A percentile compares a stretch with the other conserved stretches of the same genome.
Conservation (phyloP, 2,888 invertebrate genomes). For the Drosophila siamana region DNA sequence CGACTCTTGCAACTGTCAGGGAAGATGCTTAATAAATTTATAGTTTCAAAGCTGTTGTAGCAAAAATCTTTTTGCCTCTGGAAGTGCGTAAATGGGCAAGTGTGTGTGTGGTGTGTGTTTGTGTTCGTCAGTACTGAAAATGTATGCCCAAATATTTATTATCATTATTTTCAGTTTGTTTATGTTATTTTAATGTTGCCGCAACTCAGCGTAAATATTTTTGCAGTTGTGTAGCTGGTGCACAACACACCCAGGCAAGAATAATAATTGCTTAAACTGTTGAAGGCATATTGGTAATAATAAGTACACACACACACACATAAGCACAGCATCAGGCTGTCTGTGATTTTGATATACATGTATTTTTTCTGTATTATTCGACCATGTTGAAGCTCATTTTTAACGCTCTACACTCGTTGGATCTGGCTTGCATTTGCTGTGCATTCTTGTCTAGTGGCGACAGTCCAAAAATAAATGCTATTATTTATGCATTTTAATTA, state of each 20-base stretch:
- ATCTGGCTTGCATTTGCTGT: conserved; percentile 38
- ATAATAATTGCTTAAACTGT: conserved; percentile 55
- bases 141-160: conserved; percentile 64
- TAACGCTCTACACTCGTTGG: neutral
- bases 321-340: neutral
- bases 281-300: conserved; percentile 9
- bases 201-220: conserved; percentile 66
- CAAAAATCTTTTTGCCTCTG: conserved; percentile 6
- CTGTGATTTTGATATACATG: conserved; percentile 26
- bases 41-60: conserved; percentile 5
- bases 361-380: conserved; percentile 9
- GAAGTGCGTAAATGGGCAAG: too few relatives aligned
- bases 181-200: conserved; percentile 70
- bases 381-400: conserved; percentile 7
- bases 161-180: conserved; percentile 71
- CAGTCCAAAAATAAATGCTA: conserved; percentile 58
- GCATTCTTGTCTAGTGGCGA: conserved; percentile 54
- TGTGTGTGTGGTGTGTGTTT: neutral
- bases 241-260: conserved; percentile 21
- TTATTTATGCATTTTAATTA: conserved; percentile 80
- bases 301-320: too few relatives aligned
- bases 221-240: conserved; percentile 57
- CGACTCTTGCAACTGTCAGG: conserved; percentile 30
- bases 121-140: conserved; percentile 25
- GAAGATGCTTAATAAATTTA: conserved; percentile 46